phyloP scores from a whole-genome alignment of 2,888 invertebrate genomes.

The Anoplius nigerrimus region DNA sequence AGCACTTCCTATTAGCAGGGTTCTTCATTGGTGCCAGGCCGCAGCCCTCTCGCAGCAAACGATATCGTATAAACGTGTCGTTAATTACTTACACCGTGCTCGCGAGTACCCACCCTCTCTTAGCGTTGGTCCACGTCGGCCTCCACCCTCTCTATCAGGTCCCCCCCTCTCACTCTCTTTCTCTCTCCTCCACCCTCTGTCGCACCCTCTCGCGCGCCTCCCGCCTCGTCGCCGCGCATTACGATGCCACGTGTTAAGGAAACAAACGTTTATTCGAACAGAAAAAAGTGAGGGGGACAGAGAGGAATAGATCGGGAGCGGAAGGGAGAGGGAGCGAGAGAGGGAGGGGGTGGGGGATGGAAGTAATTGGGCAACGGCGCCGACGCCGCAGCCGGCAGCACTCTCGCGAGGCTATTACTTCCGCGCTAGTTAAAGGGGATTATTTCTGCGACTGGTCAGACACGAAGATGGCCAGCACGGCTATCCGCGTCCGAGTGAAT shows the following conservation, averaged over 20 bases:
- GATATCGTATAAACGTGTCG: conserved; percentile 71
- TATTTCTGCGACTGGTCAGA: conserved; percentile 54
- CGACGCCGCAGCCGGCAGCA: no score
- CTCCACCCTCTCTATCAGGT: conserved; percentile 37
- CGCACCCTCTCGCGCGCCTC: conserved; percentile 28
- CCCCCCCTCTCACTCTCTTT: conserved; percentile 22
- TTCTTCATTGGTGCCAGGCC: conserved; percentile 67
- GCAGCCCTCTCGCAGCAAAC: conserved; percentile 58
- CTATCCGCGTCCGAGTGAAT: conserved; percentile 6
- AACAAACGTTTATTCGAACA: conserved; percentile 74
- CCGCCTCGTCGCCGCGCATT: conserved; percentile 20
- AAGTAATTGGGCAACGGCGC: conserved; percentile 59
- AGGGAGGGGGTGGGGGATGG: no score
- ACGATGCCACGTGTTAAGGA: conserved; percentile 71
- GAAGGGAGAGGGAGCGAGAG: no score
- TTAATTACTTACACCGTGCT: conserved; percentile 67
- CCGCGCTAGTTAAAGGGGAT: conserved; percentile 48
- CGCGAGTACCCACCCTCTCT: conserved; percentile 52
- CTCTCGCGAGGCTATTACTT: conserved; percentile 23
- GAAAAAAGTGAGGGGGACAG: conserved; percentile 12
- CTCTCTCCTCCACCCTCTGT: conserved; percentile 36
- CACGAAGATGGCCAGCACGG: conserved; percentile 35
- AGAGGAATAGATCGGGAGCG: no score
- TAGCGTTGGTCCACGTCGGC: conserved; percentile 33
- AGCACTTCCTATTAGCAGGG: conserved; percentile 71